Evolutionary conservation across 2,888 invertebrate species (phyloP), one percentile per base, ranked within the genome.

Genomic region (Belgica antarctica): DNA sequence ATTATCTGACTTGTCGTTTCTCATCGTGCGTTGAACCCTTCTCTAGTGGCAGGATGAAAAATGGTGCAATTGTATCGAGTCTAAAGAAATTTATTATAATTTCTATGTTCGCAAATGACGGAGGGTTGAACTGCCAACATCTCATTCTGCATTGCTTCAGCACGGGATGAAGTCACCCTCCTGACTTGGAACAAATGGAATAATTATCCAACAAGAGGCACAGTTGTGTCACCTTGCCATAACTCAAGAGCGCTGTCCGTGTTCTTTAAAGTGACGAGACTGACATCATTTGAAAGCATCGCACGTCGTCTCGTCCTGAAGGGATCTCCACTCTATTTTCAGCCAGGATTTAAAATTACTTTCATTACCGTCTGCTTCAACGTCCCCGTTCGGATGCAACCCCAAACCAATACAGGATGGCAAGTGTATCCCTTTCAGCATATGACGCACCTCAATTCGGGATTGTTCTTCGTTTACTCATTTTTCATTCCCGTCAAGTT

Each of bases 31-130:
- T 52, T 52, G 52, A 52, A 52, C 52, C 52, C 52, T 52, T 22
- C 52, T 7, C 52, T 41, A 12, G n/a, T 41, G n/a, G n/a, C 41
- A 3, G 12, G 22, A 52, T 52, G 52, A 52, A 52, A 52, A 52
- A 52, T 52, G 52, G 52, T 22, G 22, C n/a, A 52, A 52, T 52
- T 52, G 41, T 41, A 41, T 7, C 52, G 52, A 52, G 52, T 52
- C 52, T 52, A 52, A 52, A 52, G 22, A 22, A 22, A 52, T 52
- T 52, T 52, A 52, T 52, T 2, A 52, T 17, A 3, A 22, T 52
- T n/a, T n/a, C n/a, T n/a, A n/a, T n/a, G n/a, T n/a, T 19, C 22
- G 52, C 17, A 52, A 41, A 12, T n/a, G 41, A 41, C 41, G 41
- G 34, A 52, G 52, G 52, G 52, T 52, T 52, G 3, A 52, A 52